These are phyloP conservation scores for Papilio helenus DNA, from an alignment of 1,140 invertebrate species.

Conservation along the genomic window DNA sequence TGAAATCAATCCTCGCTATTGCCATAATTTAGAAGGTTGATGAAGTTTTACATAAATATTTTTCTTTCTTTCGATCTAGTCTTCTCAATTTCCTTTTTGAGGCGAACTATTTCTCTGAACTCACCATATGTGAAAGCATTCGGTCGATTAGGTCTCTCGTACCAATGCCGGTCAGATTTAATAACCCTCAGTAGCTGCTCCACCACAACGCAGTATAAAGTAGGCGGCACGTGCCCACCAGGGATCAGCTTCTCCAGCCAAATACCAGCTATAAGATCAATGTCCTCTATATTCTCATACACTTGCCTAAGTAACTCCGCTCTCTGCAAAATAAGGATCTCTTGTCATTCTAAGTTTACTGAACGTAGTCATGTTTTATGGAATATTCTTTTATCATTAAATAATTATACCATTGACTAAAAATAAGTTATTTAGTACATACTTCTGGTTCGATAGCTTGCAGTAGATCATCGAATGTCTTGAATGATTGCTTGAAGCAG, in stretches of 20 bases:
- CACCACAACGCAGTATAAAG: constrained; percentile 56
- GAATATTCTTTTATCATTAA: too few species aligned
- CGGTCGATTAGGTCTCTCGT: constrained; percentile 61
- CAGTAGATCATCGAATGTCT: constrained; percentile 60
- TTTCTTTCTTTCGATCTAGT: too few species aligned
- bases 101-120: background rate
- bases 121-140: constrained; percentile 63
- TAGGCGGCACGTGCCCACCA: constrained; percentile 54
- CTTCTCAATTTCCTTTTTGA: too few species aligned
- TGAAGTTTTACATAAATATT: too few species aligned
- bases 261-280: constrained; percentile 63
- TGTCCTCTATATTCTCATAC: constrained; percentile 63
- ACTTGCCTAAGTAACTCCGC: constrained; percentile 60
- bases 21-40: too few species aligned
- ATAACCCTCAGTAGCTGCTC: constrained; percentile 57
- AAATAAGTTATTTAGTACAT: constrained; percentile 36
- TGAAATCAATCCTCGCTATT: too few species aligned
- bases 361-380: too few species aligned
- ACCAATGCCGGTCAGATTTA: constrained; percentile 65
- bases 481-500: constrained; percentile 55
- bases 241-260: constrained; percentile 56
- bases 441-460: constrained; percentile 65
- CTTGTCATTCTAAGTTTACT: constrained; percentile 44
- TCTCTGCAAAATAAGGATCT: constrained; percentile 53
- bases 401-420: too few species aligned